Evolutionary conservation across 2,113 vertebrate species (phyloP).

Genomic region (Notechis scutatus): DNA sequence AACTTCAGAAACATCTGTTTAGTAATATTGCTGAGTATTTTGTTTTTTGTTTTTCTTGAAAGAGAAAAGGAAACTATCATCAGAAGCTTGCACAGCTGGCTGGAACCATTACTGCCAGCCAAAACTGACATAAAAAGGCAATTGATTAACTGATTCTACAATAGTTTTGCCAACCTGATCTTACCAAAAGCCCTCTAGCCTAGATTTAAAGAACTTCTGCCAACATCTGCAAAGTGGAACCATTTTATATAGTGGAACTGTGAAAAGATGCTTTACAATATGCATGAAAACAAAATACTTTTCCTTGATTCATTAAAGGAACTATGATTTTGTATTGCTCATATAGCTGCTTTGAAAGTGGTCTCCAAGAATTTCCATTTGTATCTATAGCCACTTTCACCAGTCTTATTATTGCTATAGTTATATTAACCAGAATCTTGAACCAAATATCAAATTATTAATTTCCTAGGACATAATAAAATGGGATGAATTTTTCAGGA

Average conservation of each 20-base stretch:
- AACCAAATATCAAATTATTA: not conserved
- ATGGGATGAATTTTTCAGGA: not conserved
- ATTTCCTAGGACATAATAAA: not conserved
- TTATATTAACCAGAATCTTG: not conserved
- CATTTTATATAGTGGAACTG: not conserved
- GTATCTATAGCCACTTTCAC: not conserved
- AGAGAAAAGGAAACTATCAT: slow-evolving; percentile 20
- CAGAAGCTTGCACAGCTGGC: not conserved
- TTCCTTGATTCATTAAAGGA: not conserved
- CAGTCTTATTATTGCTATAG: not conserved
- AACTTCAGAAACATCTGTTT: not conserved
- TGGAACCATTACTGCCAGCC: slow-evolving; percentile 1
- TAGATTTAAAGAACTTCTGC: not conserved
- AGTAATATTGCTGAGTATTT: slow-evolving; percentile 1
- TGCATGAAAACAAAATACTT: not conserved
- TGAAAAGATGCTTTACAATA: not conserved
- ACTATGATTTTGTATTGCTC: not conserved
- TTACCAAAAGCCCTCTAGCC: not conserved
- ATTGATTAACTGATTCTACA: slow-evolving; percentile 31
- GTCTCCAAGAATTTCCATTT: not conserved
- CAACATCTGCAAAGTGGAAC: not conserved
- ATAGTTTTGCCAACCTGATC: not conserved
- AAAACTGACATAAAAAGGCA: slow-evolving; percentile 13
- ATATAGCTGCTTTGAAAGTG: not conserved
- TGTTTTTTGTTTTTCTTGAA: slow-evolving; percentile 16